Percentiles rank a stretch among this genome's conserved stretches.
Conservation (phyloP, 2,888 invertebrate genomes). For the Acrobasis suavella region DNA sequence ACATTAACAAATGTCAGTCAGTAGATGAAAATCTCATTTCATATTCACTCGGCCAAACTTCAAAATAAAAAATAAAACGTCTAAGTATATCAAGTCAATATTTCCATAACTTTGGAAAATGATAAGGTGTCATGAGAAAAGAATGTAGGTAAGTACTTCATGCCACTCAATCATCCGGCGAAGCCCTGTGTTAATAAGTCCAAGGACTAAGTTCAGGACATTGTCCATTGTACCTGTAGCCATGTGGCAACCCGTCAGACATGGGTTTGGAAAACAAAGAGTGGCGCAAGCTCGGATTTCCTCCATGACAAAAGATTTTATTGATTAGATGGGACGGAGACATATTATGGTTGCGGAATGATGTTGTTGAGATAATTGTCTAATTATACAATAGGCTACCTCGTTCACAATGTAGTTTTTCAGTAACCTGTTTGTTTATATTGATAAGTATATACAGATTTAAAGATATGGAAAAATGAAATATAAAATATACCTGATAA, state of each 20-base stretch:
- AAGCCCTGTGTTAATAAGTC: not conserved
- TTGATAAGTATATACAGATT: no score
- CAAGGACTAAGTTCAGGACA: constrained; percentile 18
- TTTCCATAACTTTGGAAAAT: no score
- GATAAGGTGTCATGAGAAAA: not conserved
- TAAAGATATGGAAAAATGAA: no score
- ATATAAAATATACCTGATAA: no score
- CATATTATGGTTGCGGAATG: constrained; percentile 1
- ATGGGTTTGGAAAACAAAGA: constrained; percentile 15
- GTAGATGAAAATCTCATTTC: no score
- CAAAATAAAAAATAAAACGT: no score
- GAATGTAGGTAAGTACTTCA: no score
- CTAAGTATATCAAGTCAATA: no score
- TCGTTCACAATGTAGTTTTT: not conserved
- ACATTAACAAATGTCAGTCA: no score
- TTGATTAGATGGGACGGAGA: not conserved
- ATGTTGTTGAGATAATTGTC: not conserved
- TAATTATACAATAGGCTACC: not conserved
- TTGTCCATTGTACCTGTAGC: constrained; percentile 14
- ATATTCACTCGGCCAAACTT: no score
- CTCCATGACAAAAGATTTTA: constrained; percentile 9
- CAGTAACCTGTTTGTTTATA: no score
- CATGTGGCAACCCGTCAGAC: not conserved
- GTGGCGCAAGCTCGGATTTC: constrained; percentile 11
- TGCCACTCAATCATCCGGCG: no score